Percentiles rank a stretch among this genome's conserved stretches.
Evolutionary conservation across 2,113 vertebrate genomes (phyloP).

Genomic region (Azemiops feae): DNA sequence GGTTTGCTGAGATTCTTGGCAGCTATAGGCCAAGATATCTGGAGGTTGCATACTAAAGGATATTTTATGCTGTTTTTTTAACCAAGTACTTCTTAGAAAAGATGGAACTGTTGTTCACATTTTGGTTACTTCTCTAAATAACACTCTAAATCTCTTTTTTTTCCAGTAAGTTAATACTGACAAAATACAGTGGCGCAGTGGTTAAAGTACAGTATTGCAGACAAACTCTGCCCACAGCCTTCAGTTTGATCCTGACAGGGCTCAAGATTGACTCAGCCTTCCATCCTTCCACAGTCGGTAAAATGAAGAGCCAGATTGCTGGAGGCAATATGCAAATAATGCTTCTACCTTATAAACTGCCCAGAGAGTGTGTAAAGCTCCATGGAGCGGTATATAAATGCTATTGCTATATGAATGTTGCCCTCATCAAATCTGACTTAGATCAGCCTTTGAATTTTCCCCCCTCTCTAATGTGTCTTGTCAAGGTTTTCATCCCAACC

Average conservation of each 20-base stretch:
- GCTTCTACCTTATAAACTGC: not conserved
- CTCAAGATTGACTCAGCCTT: not conserved
- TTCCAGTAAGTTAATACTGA: not conserved
- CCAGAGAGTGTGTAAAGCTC: not conserved
- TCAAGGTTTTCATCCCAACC: not conserved
- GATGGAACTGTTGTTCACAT: conserved; percentile 21
- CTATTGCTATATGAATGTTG: not conserved
- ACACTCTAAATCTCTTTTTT: not conserved
- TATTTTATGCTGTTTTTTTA: not conserved
- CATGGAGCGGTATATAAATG: not conserved
- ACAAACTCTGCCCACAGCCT: not conserved
- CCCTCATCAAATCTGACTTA: not conserved
- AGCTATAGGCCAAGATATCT: not conserved
- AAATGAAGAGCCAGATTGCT: not conserved
- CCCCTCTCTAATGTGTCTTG: not conserved
- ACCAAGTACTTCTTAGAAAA: conserved; percentile 21
- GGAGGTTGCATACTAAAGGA: not conserved
- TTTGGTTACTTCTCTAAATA: not conserved
- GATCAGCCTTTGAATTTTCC: not conserved
- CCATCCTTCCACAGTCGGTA: not conserved
- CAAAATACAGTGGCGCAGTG: not conserved
- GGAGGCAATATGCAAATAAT: not conserved
- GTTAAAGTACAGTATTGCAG: not conserved
- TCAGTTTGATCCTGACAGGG: not conserved
- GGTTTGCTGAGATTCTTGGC: not conserved